These are phyloP conservation scores for Sarcophaga subvicina DNA, from an alignment of 2,888 invertebrate genomes.

Conservation along the genomic window DNA sequence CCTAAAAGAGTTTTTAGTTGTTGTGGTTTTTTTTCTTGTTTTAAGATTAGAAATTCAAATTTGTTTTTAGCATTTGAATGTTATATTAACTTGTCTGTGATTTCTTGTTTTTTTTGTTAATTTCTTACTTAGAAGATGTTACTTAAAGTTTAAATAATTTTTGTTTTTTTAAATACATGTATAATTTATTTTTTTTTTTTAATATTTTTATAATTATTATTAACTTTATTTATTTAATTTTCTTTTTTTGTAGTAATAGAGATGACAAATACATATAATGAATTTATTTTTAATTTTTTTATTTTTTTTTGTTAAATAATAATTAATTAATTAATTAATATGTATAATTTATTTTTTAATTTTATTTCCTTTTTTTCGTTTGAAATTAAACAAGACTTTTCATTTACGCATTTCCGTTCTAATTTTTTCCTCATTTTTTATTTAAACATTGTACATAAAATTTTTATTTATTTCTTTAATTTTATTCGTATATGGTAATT, in stretches of 20 bases:
- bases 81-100: neutral
- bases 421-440: neutral
- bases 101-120: neutral
- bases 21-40: too few species aligned
- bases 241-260: conserved; percentile 1
- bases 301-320: neutral
- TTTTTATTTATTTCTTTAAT: neutral
- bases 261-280: conserved; percentile 44
- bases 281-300: conserved; percentile 1
- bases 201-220: too few species aligned
- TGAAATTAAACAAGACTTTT: conserved; percentile 38
- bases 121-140: neutral
- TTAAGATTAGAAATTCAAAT: neutral
- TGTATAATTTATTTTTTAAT: too few species aligned
- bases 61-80: conserved; percentile 5
- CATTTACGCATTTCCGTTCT: conserved; percentile 28
- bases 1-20: neutral
- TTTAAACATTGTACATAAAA: conserved; percentile 32
- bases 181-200: neutral
- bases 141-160: conserved; percentile 22
- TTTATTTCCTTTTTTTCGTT: neutral
- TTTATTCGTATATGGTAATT: too few species aligned
- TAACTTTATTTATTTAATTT: neutral
- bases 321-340: conserved; percentile 1
- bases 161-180: conserved; percentile 6